A percentile compares a stretch with the other conserved stretches of the same genome.
These are phyloP conservation scores for Melanostoma mellinum DNA, from an alignment of 2,888 invertebrate genomes.

Conservation along the genomic window DNA sequence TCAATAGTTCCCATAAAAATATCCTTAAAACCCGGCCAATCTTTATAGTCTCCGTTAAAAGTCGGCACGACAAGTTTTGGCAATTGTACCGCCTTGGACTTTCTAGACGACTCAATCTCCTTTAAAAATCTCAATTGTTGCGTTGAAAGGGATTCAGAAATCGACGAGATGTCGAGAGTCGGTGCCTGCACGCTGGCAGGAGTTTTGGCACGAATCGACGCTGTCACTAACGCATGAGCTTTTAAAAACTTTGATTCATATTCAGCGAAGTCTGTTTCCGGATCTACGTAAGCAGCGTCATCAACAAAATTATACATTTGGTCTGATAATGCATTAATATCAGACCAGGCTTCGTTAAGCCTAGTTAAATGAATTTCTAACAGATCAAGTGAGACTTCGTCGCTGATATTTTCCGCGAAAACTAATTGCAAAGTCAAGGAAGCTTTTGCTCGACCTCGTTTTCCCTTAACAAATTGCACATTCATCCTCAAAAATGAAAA, in stretches of 20 bases:
- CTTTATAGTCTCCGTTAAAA: conserved; percentile 3
- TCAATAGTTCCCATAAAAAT: background rate
- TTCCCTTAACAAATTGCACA: conserved; percentile 6
- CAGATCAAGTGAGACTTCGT: background rate
- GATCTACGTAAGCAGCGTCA: background rate
- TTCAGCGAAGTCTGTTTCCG: background rate
- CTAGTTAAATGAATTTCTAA: conserved; percentile 4
- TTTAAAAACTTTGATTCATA: background rate
- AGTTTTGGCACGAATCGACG: background rate
- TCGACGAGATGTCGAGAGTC: background rate
- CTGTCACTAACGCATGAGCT: background rate
- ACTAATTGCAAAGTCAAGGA: background rate
- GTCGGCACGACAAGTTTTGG: background rate
- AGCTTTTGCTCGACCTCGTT: background rate
- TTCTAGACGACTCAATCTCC: background rate
- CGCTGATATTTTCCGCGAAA: background rate
- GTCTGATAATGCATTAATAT: background rate
- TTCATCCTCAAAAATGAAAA: background rate
- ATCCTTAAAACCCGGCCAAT: conserved; percentile 3
- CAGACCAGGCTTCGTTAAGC: background rate
- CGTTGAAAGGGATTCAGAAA: background rate
- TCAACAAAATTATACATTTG: background rate
- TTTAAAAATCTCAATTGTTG: background rate
- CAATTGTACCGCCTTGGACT: background rate
- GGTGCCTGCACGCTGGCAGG: background rate